Base-by-base conservation (phyloP, 2,113 vertebrate genomes). In the Scomber japonicus region DNA sequence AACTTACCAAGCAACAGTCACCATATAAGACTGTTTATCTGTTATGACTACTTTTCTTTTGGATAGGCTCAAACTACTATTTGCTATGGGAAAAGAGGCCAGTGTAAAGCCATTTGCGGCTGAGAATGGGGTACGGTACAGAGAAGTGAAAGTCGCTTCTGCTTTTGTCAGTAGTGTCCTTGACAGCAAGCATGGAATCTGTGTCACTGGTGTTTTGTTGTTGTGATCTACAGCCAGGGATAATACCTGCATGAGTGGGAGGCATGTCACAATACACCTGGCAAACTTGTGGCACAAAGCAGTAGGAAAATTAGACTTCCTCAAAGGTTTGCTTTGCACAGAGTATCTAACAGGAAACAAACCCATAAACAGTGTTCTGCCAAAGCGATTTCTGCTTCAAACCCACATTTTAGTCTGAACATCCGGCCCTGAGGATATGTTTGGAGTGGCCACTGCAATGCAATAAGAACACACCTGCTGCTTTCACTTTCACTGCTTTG, bases 181-280 rank as follows among this genome's bases (percentile, higher is more conserved):
- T 85, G 62, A 89, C 72, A 73, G 63, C 50, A 31, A 50, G 9
- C 30, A 51, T 35, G 15, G 40, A 63, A 71, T 78, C 71, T 73
- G 63, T 89, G 62, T 78, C 60, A 71, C 35, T 76, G 51, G 31
- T 77, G 31, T 81, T 74, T 72, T 65, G 57, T 61, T 84, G 46
- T 61, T 75, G 62, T 77, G 64, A 78, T 79, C 44, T 60, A 78
- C 16, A 15, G 51, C 50, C 45, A 45, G 44, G 27, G 78, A 88
- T 69, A 57, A 81, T 81, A 67, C 55, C 55, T 84, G 71, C 7
- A 78, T 57, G 78, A 65, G 64, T 80, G 68, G 54, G 27, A 81
- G 74, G 71, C 76, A 55, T 68, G 40, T 82, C 67, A 53, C 59
- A 57, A 65, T 83, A 84, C 51, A 60, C 61, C 66, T 70, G 57